Base-by-base conservation (phyloP, 2,113 vertebrate genomes). In the Riparia riparia region DNA sequence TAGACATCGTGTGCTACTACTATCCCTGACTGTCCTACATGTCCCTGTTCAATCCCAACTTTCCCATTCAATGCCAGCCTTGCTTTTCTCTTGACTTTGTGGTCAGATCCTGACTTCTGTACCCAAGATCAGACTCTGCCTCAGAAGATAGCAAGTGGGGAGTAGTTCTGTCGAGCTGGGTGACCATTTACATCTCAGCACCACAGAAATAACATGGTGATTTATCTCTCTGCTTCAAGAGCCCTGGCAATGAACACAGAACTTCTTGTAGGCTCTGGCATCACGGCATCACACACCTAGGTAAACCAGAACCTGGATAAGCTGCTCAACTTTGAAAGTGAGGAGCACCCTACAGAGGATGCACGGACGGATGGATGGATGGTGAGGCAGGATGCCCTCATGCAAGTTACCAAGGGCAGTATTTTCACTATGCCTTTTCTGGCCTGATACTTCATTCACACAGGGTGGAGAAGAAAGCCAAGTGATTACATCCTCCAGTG, bases 191-290 rank as follows among this genome's bases (percentile, higher is more conserved):
- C 15, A 9, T n/a, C 79, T 68, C 29, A 53, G 20, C 8, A 50
- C 29, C 11, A 3, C 0, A 0, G 74, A 85, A 71, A 50, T 26
- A 88, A 73, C 37, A 26, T 0, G 0, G 25, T 1, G 0, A 31
- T 80, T 76, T 7, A 64, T 7, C 17, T 63, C 50, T 63, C 57
- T 26, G 14, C 57, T 37, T 63, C 15, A 31, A 14, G 32, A 66
- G 14, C 4, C 3, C 9, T 49, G 72, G 25, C 29, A 83, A 31
- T 0, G 4, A 6, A 17, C 29, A 39, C n/a, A 57, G 64, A 69
- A 66, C 18, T 41, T 39, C 37, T 26, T 25, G n/a, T 0, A 70
- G 37, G 54, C 45, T 51, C 58, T 12, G 16, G 6, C 17, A 34
- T 12, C 32, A 12, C 1, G 19, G 56, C n/a, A 57, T 29, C 82